These are phyloP conservation scores for Syngnathus rostellatus DNA, from an alignment of 2,797 vertebrate genomes.

Conservation along the genomic window DNA sequence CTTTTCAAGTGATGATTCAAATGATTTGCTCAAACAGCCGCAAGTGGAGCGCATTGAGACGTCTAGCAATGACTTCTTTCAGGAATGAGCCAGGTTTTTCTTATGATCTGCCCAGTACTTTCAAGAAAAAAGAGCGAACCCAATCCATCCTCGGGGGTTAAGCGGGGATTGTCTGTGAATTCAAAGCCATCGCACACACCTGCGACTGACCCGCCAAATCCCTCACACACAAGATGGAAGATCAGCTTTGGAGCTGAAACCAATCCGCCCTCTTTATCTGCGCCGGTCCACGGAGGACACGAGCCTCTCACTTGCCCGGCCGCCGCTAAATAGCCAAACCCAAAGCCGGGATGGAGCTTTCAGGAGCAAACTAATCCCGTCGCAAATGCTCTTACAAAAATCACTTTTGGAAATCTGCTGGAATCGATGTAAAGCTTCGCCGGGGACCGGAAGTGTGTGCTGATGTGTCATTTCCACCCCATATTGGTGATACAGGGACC, in stretches of 20 bases:
- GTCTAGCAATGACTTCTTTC: neutral
- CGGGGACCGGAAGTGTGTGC: conserved; percentile 43
- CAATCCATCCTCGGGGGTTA: conserved; percentile 26
- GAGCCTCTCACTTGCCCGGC: conserved; percentile 41
- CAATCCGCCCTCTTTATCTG: conserved; percentile 59
- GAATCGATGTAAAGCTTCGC: conserved; percentile 64
- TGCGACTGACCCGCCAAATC: conserved; percentile 47
- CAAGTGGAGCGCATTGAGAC: neutral
- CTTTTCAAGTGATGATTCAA: neutral
- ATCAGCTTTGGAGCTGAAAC: conserved; percentile 58
- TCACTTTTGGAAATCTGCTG: conserved; percentile 68
- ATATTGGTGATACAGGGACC: conserved; percentile 27
- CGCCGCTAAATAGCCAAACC: conserved; percentile 61
- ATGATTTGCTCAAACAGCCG: conserved; percentile 7
- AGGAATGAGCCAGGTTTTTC: conserved; percentile 3
- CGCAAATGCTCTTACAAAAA: conserved; percentile 73
- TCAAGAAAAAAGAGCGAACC: neutral
- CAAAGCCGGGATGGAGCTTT: conserved; percentile 65
- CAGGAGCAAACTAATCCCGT: conserved; percentile 66
- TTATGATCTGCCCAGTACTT: neutral
- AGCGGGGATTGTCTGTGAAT: conserved; percentile 47
- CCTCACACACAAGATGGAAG: conserved; percentile 46
- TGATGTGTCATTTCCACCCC: conserved; percentile 33
- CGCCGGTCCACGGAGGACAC: conserved; percentile 29
- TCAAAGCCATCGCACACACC: conserved; percentile 49